Conservation (phyloP, 2,888 invertebrate genomes). For the Nemotelus nigrinus region DNA sequence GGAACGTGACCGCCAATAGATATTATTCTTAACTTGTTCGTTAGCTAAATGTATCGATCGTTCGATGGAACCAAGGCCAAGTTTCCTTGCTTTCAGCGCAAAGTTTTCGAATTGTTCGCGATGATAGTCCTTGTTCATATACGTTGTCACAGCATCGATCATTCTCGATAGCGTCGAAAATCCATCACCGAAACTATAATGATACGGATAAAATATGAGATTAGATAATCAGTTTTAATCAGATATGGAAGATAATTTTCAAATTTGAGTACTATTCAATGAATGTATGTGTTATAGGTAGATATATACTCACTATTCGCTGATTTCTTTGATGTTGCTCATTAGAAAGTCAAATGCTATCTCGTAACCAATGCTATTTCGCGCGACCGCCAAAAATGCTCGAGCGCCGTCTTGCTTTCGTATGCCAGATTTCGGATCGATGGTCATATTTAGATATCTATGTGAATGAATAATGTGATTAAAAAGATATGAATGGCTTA, state of each 20-base stretch:
- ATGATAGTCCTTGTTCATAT: conserved; percentile 67
- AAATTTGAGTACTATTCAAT: neutral
- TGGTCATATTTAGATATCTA: conserved; percentile 67
- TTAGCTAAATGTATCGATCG: conserved; percentile 61
- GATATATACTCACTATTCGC: conserved; percentile 61
- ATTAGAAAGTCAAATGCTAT: conserved; percentile 70
- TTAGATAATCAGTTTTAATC: neutral
- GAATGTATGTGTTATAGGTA: neutral
- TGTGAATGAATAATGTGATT: neutral
- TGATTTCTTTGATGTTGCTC: conserved; percentile 63
- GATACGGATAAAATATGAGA: neutral
- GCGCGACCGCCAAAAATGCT: conserved; percentile 70
- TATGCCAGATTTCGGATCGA: conserved; percentile 67
- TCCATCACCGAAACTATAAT: conserved; percentile 68
- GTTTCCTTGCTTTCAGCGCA: conserved; percentile 58
- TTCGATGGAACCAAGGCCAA: conserved; percentile 61
- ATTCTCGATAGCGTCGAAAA: conserved; percentile 68
- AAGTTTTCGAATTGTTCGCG: conserved; percentile 61
- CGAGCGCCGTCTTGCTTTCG: conserved; percentile 71
- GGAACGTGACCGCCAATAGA: conserved; percentile 63
- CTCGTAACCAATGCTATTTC: conserved; percentile 69
- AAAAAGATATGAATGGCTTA: neutral
- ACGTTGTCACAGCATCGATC: conserved; percentile 67
- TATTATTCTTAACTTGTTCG: conserved; percentile 64
- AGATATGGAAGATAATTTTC: conserved; percentile 1